Conservation (phyloP, 2,888 invertebrate species). For the Lasioglossum lativentre region DNA sequence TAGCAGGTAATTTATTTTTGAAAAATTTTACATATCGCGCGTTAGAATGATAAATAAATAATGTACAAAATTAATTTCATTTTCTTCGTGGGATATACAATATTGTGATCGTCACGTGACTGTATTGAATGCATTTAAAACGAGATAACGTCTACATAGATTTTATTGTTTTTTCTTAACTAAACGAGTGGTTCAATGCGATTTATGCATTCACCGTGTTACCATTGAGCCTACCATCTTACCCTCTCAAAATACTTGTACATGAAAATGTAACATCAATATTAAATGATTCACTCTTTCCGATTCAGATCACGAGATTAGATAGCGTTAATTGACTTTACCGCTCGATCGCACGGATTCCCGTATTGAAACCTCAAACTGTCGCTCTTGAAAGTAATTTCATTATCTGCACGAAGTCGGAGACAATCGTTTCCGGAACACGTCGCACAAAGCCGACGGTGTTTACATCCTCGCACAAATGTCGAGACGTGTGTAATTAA, state of each 20-base stretch:
- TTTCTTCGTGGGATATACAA: too few relatives aligned
- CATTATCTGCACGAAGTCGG: background rate
- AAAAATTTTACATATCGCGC: too few relatives aligned
- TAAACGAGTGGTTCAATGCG: background rate
- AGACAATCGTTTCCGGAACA: background rate
- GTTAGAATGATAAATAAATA: too few relatives aligned
- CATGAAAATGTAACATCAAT: background rate
- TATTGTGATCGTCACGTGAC: too few relatives aligned
- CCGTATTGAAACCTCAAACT: background rate
- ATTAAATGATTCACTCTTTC: constrained; percentile 19
- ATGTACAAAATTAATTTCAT: too few relatives aligned
- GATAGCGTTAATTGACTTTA: constrained; percentile 51
- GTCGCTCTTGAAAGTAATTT: background rate
- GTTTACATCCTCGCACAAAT: constrained; percentile 9
- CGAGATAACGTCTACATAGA: background rate
- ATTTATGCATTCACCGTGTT: background rate
- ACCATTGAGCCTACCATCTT: too few relatives aligned
- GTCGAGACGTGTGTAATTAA: background rate
- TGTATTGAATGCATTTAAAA: too few relatives aligned
- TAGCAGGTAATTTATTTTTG: too few relatives aligned
- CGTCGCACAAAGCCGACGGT: background rate
- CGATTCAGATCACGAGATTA: constrained; percentile 49
- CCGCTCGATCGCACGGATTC: constrained; percentile 36
- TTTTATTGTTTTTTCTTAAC: background rate
- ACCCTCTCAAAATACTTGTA: too few relatives aligned